phyloP scores from a whole-genome alignment of 2,888 invertebrate species.

The Troides oblongomaculatus region DNA sequence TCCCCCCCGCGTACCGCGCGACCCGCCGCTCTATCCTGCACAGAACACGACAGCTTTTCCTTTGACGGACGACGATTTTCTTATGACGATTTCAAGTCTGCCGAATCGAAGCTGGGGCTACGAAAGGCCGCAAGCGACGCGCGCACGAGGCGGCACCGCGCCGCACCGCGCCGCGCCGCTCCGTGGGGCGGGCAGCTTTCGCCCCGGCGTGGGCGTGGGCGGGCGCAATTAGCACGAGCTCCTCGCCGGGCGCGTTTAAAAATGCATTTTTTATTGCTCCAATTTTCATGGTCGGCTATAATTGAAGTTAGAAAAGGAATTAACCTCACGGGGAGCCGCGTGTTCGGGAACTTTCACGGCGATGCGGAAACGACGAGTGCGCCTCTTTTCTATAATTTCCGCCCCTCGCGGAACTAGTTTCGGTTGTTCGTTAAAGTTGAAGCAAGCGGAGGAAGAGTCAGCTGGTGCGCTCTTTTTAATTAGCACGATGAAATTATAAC shows the following conservation, averaged over 20 bases:
- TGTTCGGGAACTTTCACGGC: slow-evolving; percentile 8
- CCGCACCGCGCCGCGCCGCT: slow-evolving; percentile 24
- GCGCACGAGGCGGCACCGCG: slow-evolving; percentile 50
- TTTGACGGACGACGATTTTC: slow-evolving; percentile 50
- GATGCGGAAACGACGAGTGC: neutral
- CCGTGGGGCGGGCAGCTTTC: slow-evolving; percentile 51
- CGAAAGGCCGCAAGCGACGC: slow-evolving; percentile 69
- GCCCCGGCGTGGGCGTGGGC: slow-evolving; percentile 59
- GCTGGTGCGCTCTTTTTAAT: no score
- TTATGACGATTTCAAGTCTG: slow-evolving; percentile 72
- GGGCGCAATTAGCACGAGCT: slow-evolving; percentile 68
- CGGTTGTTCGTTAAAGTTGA: neutral
- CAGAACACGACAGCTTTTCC: slow-evolving; percentile 56
- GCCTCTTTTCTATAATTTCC: slow-evolving; percentile 14
- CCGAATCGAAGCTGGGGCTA: slow-evolving; percentile 56
- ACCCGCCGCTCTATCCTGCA: slow-evolving; percentile 40
- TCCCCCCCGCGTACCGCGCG: slow-evolving; percentile 46
- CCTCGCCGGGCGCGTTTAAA: slow-evolving; percentile 56
- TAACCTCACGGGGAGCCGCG: slow-evolving; percentile 17
- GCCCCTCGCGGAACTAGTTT: slow-evolving; percentile 8
- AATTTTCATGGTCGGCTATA: slow-evolving; percentile 50
- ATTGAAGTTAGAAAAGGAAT: slow-evolving; percentile 34
- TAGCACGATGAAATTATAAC: no score
- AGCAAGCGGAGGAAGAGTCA: no score
- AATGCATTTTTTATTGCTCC: slow-evolving; percentile 60